Base-by-base conservation (phyloP, 2,888 invertebrate species). In the Eupithecia vulgata region DNA sequence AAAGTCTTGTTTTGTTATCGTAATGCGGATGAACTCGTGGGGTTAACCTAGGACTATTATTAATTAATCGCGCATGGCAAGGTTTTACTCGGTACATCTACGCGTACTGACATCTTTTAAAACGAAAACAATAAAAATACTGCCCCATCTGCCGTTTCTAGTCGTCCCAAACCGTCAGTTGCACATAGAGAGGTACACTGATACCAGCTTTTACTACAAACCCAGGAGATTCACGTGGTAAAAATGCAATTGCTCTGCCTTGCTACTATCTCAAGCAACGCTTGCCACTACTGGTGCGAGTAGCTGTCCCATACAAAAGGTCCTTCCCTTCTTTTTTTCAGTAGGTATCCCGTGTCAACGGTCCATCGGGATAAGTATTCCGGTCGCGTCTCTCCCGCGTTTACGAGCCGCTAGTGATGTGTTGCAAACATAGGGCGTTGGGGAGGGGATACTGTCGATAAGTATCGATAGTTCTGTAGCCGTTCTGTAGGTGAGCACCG, bases 391-490 rank as follows among this genome's bases (percentile, higher is more conserved):
- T 21, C 67, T n/a, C 71, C 21, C 62, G 72, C 21, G 68, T 70
- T 72, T 68, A 70, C 70, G 72, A 70, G 67, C 57, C 40, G 67
- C 72, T 62, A 52, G 74, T 71, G 67, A 72, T 70, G 71, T 67
- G 72, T 75, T 72, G 69, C 70, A 62, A 70, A 74, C 74, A 74
- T 67, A 67, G 62, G 61, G 34, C n/a, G 42, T 48, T 72, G 68
- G 75, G n/a, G 72, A 70, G 57, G 75, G 59, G 70, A 48, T 57
- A 37, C 10, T 59, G 71, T 72, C 75, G 75, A 75, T 72, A 25
- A n/a, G 21, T 25, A 67, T 67, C 71, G 71, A 34, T 34, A 59
- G 3, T 59, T 48, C n/a, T n/a, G 48, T 48, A 48, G n/a, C n/a
- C n/a, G n/a, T 0, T 40, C 13, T 40, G 13, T n/a, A n/a, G 2